These are phyloP conservation scores for Ophthalmolycus amberensis DNA, from an alignment of 2,113 vertebrate species.

Conservation along the genomic window DNA sequence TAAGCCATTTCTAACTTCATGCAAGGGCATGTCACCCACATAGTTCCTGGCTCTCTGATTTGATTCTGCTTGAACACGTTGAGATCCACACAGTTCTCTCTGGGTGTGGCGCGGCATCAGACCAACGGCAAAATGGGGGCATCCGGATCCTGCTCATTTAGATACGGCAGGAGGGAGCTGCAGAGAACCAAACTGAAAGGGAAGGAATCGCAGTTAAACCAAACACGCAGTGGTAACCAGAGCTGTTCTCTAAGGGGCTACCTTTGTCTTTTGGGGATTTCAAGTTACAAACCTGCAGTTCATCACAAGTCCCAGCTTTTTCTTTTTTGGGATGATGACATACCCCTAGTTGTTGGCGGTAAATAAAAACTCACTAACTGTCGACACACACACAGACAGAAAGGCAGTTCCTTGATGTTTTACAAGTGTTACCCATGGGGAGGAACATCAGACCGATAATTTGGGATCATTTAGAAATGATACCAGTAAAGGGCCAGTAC, in stretches of 20 bases:
- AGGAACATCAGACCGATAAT: not conserved
- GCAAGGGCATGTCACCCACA: not conserved
- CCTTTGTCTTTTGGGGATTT: slow-evolving; percentile 36
- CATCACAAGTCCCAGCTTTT: not conserved
- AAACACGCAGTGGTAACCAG: slow-evolving; percentile 29
- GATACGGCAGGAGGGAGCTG: slow-evolving; percentile 9
- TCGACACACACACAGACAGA: not conserved
- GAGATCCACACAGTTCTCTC: not conserved
- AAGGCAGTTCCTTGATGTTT: not conserved
- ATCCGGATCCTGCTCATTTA: slow-evolving; percentile 18
- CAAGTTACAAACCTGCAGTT: slow-evolving; percentile 17
- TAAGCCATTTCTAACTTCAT: slow-evolving; percentile 4
- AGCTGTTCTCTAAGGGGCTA: slow-evolving; percentile 26
- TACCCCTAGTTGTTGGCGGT: not conserved
- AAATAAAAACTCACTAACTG: not conserved
- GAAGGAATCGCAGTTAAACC: slow-evolving; percentile 12
- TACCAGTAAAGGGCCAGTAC: not conserved
- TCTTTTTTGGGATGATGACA: not conserved
- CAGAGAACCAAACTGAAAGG: slow-evolving; percentile 27
- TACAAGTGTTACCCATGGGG: not conserved
- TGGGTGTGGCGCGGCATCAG: slow-evolving; percentile 44
- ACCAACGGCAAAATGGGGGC: slow-evolving; percentile 26
- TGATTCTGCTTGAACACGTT: slow-evolving; percentile 30
- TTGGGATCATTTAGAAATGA: not conserved
- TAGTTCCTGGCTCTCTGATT: slow-evolving; percentile 9